These are phyloP conservation scores for Octomys mimax DNA, from an alignment of 2,797 vertebrate species.

Conservation along the genomic window DNA sequence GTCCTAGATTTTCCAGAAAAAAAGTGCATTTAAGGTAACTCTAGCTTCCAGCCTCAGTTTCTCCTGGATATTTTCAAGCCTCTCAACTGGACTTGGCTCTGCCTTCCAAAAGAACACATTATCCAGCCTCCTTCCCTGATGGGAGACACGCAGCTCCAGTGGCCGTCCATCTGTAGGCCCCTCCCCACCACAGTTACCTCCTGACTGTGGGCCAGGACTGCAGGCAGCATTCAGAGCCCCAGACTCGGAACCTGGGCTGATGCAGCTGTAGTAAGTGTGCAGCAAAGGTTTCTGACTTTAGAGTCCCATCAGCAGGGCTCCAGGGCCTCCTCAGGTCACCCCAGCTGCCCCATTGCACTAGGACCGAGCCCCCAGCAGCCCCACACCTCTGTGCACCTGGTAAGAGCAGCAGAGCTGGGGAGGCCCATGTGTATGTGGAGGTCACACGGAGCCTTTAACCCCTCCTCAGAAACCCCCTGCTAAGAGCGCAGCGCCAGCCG, in stretches of 20 bases:
- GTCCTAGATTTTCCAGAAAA: constrained; percentile 1
- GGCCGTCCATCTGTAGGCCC: neutral
- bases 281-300: neutral
- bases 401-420: neutral
- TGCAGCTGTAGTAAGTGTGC: neutral
- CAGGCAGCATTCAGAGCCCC: neutral
- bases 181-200: neutral
- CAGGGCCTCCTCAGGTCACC: neutral
- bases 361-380: neutral
- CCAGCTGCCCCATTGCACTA: neutral
- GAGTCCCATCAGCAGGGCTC: neutral
- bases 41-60: constrained; percentile 13
- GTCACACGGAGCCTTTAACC: neutral
- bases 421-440: neutral
- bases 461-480: neutral
- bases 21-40: neutral
- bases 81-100: neutral
- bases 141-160: neutral
- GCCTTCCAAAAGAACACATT: neutral
- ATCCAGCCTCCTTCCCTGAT: neutral
- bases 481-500: neutral
- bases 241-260: neutral
- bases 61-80: neutral
- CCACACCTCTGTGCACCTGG: neutral
- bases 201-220: neutral